A percentile compares a stretch with the other conserved stretches of the same genome.
phyloP scores from a whole-genome alignment of 2,888 invertebrate genomes.

The Thereva nobilitata region DNA sequence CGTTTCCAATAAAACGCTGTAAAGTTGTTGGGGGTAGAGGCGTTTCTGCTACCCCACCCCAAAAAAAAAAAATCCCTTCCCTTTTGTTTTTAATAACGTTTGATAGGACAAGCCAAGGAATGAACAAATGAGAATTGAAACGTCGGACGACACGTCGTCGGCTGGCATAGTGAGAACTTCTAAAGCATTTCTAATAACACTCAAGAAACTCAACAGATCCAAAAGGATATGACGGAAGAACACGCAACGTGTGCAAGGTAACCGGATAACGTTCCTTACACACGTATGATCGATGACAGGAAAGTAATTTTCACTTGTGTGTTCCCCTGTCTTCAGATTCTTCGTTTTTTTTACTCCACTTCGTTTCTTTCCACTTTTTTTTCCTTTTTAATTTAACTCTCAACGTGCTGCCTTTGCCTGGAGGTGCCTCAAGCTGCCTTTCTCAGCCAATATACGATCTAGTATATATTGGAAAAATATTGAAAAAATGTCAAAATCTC shows the following conservation, averaged over 20 bases:
- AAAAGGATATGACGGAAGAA: conserved; percentile 2
- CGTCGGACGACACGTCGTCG: neutral
- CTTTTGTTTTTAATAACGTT: too few species aligned
- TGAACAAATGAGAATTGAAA: too few species aligned
- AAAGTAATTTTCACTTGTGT: conserved; percentile 25
- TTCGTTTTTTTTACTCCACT: too few species aligned
- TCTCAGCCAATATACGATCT: neutral
- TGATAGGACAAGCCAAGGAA: too few species aligned
- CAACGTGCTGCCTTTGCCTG: conserved; percentile 1
- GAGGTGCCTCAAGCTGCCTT: too few species aligned
- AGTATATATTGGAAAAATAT: conserved; percentile 11
- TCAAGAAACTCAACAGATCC: neutral
- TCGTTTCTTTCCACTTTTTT: conserved; percentile 12
- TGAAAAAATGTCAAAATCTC: conserved; percentile 8
- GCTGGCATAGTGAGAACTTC: neutral
- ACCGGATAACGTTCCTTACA: conserved; percentile 19
- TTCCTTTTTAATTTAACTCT: conserved; percentile 24
- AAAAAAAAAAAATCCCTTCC: too few species aligned
- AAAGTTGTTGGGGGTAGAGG: neutral
- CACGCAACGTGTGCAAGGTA: conserved; percentile 14
- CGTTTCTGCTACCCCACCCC: neutral
- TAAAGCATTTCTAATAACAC: neutral
- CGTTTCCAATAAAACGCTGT: conserved; percentile 6
- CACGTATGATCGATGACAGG: conserved; percentile 29
- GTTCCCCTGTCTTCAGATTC: too few species aligned